Evolutionary conservation across 2,888 invertebrate genomes (phyloP), one percentile per base, ranked within the genome.

Genomic region (Athrips mouffetella): DNA sequence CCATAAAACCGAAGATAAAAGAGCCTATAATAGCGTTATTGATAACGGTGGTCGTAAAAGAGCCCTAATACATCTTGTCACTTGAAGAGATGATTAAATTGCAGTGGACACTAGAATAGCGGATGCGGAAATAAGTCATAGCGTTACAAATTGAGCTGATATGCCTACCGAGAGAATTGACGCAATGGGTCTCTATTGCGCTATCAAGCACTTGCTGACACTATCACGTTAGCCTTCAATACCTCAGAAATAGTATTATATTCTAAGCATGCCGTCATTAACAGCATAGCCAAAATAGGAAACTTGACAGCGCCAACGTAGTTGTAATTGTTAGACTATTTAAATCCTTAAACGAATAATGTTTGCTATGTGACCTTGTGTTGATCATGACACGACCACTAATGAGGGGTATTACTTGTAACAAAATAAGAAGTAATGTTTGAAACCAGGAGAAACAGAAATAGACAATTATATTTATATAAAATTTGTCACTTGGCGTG

Each of bases 61-160:
- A 75, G 72, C 63, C 72, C 73, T 69, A 80, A 80, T 78, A 78
- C 73, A 77, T 80, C 76, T 80, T 76, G 75, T 73, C 76, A 77
- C 70, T 78, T 68, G 67, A 72, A 72, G 68, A 76, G 72, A 76
- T 77, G 70, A 78, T 82, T 80, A 74, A 80, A 80, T 80, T 82
- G 75, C 76, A 80, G 70, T 75, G 75, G 75, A 73, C 70, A 68
- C 57, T 63, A 72, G 73, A 72, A 71, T 70, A 66, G 67, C 71
- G 73, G 72, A 79, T 73, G 66, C 75, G 78, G 83, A 80, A 77
- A 75, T 67, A 74, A 65, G 59, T 72, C 60, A 63, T 73, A 71
- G 62, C 72, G 67, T 76, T 74, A 74, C 75, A 70, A 69, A 76
- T 71, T 67, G 63, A 65, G 59, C 60, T 64, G 63, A 57, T 62